Conservation (phyloP, 2,797 vertebrate species). For the Cossypha caffra region DNA sequence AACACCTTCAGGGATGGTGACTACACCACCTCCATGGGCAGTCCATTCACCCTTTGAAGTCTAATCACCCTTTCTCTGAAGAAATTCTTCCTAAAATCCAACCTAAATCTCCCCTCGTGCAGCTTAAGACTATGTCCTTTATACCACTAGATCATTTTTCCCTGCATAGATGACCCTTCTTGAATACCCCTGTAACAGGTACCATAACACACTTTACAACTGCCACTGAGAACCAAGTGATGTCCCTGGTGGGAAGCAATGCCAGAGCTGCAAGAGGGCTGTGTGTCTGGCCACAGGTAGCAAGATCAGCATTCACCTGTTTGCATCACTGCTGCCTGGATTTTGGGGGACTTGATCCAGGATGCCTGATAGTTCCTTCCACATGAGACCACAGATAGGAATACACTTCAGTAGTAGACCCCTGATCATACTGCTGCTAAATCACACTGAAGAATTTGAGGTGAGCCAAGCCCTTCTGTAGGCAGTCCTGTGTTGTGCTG, state of each 20-base stretch:
- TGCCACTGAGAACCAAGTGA: neutral
- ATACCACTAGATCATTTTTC: neutral
- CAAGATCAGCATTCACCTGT: neutral
- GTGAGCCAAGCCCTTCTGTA: neutral
- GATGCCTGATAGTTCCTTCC: neutral
- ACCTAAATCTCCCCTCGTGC: neutral
- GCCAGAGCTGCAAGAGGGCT: neutral
- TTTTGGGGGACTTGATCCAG: neutral
- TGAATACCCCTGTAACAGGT: neutral
- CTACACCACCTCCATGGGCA: neutral
- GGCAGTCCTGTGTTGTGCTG: neutral
- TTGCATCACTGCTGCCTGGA: neutral
- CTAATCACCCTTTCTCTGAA: neutral
- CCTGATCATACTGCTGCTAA: neutral
- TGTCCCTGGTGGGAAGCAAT: neutral
- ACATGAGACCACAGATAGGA: neutral
- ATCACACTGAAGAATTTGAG: neutral
- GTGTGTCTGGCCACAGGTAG: neutral
- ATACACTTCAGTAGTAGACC: neutral
- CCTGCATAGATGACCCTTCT: neutral
- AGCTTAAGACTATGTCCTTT: neutral
- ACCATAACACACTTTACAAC: neutral
- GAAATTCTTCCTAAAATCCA: neutral
- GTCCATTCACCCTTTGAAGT: neutral
- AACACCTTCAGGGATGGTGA: neutral